Evolutionary conservation across 2,888 invertebrate species (phyloP).

Genomic region (Loripinus fragilis): DNA sequence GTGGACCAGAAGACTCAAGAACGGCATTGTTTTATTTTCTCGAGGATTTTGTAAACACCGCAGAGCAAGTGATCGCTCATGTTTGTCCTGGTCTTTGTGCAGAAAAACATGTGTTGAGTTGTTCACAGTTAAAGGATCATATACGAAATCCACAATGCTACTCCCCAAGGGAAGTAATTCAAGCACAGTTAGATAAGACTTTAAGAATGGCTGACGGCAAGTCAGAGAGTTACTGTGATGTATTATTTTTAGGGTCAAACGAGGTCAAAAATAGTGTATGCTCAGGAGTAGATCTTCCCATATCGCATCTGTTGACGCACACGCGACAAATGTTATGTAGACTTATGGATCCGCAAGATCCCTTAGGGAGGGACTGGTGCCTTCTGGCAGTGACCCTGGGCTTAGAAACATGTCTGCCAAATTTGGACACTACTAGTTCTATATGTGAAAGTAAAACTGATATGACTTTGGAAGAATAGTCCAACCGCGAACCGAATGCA

Average conservation of each 20-base stretch:
- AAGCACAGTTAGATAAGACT: slow-evolving; percentile 83
- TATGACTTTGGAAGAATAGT: slow-evolving; percentile 85
- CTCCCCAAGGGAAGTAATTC: slow-evolving; percentile 82
- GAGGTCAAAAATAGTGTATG: slow-evolving; percentile 84
- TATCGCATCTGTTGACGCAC: slow-evolving; percentile 87
- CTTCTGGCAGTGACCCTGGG: slow-evolving; percentile 85
- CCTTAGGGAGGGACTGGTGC: slow-evolving; percentile 86
- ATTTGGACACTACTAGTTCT: slow-evolving; percentile 82
- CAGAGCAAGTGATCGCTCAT: slow-evolving; percentile 87
- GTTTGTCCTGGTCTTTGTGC: slow-evolving; percentile 88
- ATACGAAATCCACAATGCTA: slow-evolving; percentile 74
- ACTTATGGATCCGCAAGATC: slow-evolving; percentile 85
- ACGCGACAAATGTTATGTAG: slow-evolving; percentile 85
- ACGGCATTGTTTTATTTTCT: slow-evolving; percentile 87
- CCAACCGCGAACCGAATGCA: slow-evolving; percentile 82
- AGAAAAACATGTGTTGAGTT: slow-evolving; percentile 88
- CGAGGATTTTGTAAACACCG: slow-evolving; percentile 87
- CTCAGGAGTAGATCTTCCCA: slow-evolving; percentile 86
- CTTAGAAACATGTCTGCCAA: slow-evolving; percentile 85
- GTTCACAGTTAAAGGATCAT: slow-evolving; percentile 78
- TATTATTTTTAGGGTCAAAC: slow-evolving; percentile 86
- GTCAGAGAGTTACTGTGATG: slow-evolving; percentile 86
- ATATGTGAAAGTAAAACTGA: slow-evolving; percentile 82
- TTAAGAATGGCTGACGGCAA: slow-evolving; percentile 84
- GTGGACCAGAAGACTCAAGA: slow-evolving; percentile 86